Conservation (phyloP, 2,113 vertebrate species). For the Cervus canadensis region DNA sequence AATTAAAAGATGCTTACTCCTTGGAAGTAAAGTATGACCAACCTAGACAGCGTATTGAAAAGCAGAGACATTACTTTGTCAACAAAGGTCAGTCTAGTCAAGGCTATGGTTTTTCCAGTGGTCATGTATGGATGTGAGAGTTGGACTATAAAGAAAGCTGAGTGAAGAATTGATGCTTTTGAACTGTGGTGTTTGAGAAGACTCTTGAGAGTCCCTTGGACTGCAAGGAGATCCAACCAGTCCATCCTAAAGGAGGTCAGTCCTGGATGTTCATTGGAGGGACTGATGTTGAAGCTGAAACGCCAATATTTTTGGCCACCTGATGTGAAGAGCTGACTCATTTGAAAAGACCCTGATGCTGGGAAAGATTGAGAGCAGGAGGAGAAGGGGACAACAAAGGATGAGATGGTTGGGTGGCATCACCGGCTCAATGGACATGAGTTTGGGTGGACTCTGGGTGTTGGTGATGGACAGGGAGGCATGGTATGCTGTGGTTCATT, state of each 20-base stretch:
- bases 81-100: not conserved
- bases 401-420: not conserved
- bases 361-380: not conserved
- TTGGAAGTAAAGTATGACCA: not conserved
- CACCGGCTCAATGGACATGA: not conserved
- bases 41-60: not conserved
- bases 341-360: not conserved
- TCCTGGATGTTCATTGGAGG: not conserved
- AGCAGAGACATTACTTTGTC: not conserved
- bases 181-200: not conserved
- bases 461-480: not conserved
- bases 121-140: not conserved
- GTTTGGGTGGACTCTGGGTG: not conserved
- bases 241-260: not conserved
- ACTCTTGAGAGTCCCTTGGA: not conserved
- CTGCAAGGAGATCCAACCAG: not conserved
- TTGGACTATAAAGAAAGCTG: not conserved
- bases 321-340: not conserved
- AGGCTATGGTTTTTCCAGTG: not conserved
- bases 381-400: fast-evolving
- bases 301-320: not conserved
- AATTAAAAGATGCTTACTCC: not conserved
- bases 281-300: not conserved
- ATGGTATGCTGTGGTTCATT: not conserved
- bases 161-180: not conserved